These are phyloP conservation scores for Musca vetustissima DNA, from an alignment of 1,140 invertebrate species.

Conservation along the genomic window DNA sequence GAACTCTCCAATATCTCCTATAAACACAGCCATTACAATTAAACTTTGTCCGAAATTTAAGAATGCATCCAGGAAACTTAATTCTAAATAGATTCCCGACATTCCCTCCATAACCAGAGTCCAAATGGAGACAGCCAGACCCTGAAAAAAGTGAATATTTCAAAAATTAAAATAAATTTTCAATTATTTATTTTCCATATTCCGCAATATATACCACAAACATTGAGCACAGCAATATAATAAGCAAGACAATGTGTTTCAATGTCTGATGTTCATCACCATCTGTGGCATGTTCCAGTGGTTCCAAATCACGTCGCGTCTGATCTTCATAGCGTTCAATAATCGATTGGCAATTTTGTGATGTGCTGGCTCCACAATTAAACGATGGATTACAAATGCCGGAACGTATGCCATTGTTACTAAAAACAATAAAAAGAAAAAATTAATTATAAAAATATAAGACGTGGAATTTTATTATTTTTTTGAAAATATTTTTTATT, in stretches of 20 bases:
- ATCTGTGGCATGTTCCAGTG: conserved; percentile 61
- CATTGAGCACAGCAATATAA: conserved; percentile 81
- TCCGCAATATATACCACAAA: conserved; percentile 70
- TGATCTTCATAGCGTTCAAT: conserved; percentile 60
- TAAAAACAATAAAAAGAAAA: background rate
- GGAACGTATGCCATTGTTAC: background rate
- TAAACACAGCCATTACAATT: conserved; percentile 84
- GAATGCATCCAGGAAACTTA: conserved; percentile 87
- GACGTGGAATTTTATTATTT: too few relatives aligned
- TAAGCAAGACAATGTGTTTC: conserved; percentile 80
- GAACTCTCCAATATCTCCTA: conserved; percentile 74
- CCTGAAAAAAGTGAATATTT: conserved; percentile 58
- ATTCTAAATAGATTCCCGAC: conserved; percentile 86
- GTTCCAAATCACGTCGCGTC: conserved; percentile 57
- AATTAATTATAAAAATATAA: background rate
- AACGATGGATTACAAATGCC: conserved; percentile 57
- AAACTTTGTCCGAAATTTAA: conserved; percentile 87
- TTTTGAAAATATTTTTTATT: too few relatives aligned
- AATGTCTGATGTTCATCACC: conserved; percentile 71
- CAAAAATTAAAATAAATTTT: background rate
- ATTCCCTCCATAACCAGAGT: conserved; percentile 81
- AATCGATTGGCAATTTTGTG: conserved; percentile 58
- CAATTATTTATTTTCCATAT: background rate
- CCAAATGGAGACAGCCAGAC: conserved; percentile 83
- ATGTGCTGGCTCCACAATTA: conserved; percentile 55